Evolutionary conservation across 2,797 vertebrate genomes (phyloP).

Genomic region (Sitta carolinensis): DNA sequence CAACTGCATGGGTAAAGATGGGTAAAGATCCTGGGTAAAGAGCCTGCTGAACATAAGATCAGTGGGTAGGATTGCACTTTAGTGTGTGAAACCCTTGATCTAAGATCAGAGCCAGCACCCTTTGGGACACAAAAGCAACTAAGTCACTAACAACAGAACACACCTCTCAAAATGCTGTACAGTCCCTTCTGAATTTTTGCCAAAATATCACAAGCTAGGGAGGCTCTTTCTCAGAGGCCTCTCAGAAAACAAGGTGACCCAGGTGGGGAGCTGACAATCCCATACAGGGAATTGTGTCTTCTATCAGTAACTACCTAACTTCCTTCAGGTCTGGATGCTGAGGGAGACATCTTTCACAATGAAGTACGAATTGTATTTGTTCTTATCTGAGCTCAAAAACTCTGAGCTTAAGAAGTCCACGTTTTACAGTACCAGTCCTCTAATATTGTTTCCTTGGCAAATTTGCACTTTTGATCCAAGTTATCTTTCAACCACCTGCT

Average conservation of each 20-base stretch:
- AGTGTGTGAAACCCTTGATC: neutral
- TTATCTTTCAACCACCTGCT: neutral
- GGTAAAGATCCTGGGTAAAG: too few relatives aligned
- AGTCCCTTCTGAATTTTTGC: neutral
- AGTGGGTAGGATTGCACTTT: accelerated
- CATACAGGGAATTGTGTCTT: neutral
- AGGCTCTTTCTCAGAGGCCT: neutral
- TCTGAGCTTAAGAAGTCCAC: neutral
- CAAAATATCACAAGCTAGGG: neutral
- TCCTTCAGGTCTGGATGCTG: neutral
- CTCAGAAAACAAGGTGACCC: neutral
- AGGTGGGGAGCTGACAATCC: neutral
- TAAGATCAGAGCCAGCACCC: neutral
- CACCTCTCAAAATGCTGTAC: neutral
- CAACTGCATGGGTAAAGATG: neutral
- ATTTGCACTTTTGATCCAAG: neutral
- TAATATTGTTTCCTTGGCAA: neutral
- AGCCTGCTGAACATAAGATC: neutral
- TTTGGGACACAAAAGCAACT: neutral
- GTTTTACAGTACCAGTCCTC: neutral
- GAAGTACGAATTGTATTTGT: neutral
- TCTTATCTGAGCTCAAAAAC: neutral
- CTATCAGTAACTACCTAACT: neutral
- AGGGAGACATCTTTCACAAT: accelerated
- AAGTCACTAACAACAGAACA: neutral